Evolutionary conservation across 2,113 vertebrate genomes (phyloP).

Genomic region (Mustelus asterias): DNA sequence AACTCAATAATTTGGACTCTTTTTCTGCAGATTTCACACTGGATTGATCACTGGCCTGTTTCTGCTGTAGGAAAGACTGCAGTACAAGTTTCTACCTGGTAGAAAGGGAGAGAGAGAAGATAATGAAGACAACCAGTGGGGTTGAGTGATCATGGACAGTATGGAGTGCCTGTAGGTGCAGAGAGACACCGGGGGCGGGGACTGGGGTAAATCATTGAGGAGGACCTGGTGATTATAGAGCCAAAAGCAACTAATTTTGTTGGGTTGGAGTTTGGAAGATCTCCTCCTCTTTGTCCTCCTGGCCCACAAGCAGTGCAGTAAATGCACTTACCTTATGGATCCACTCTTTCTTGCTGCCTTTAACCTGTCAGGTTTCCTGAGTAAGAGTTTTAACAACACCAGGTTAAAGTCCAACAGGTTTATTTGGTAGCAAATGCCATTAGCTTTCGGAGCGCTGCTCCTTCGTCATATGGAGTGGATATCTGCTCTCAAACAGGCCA

Average conservation of each 20-base stretch:
- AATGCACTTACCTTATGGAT: not conserved
- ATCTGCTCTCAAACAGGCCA: too few species aligned
- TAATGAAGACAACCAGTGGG: not conserved
- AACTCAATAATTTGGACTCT: too few species aligned
- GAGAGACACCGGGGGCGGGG: too few species aligned
- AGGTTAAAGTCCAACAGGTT: too few species aligned
- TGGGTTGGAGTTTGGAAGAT: not conserved
- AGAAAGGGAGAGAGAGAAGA: not conserved
- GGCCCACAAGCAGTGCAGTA: not conserved
- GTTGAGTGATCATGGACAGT: not conserved
- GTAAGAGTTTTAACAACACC: too few species aligned
- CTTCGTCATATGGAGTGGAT: too few species aligned
- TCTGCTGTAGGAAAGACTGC: not conserved
- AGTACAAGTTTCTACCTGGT: not conserved
- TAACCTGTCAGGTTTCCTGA: not conserved
- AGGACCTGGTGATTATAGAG: not conserved
- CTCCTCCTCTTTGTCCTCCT: not conserved
- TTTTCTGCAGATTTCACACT: not conserved
- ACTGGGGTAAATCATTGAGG: not conserved
- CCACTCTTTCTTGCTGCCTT: not conserved
- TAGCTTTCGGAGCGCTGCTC: too few species aligned
- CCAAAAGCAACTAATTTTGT: not conserved
- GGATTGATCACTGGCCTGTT: not conserved
- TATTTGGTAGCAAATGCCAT: too few species aligned
- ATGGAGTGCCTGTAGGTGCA: not conserved